Base-by-base conservation (phyloP, 2,113 vertebrate species). In the Nanger granti region DNA sequence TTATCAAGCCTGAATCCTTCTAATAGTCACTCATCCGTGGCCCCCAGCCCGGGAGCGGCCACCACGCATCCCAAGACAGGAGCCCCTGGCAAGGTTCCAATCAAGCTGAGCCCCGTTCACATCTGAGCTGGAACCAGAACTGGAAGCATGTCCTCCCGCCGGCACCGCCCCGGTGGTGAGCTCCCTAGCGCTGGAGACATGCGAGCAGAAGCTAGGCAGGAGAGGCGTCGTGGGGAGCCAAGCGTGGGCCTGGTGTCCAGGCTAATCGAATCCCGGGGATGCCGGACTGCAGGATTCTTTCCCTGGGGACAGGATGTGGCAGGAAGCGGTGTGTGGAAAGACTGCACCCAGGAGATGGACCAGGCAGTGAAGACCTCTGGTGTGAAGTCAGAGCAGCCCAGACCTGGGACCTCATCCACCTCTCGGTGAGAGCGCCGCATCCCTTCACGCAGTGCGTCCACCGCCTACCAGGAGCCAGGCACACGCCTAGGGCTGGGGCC, bases 381-480 rank as follows among this genome's bases (percentile, higher is more conserved):
- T 5, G 20, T 9, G n/a, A n/a, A 34, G 37, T 59, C 37, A 15
- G n/a, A 4, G 22, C 66, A 52, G 29, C 22, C 41, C 34, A 24
- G 41, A 24, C 47, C 5, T 1, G 10, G 55, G 28, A 5, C 24
- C 44, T 41, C 47, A 13, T 2, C 82, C 1, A 3, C 90, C 3
- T n/a, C 41, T 15, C 0, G 8, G 34, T 10, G 87, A 52, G 41
- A 17, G 37, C 5, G 0, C 17, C 8, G 82, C n/a, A 0, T 6
- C 47, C 14, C 28, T 49, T 31, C 64, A 13, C 0, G 4, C 26
- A 14, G 31, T 14, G 55, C 5, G 0, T 8, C 82, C 5, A 0
- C 11, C 0, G 1, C 37, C n/a, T 15, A 29, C 79, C 41, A 29
- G 0, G 1, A 73, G 64, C 49, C 49, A 4, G 86, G 28, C 37